Evolutionary conservation across 2,113 vertebrate species (phyloP).

Genomic region (Pituophis catenifer): DNA sequence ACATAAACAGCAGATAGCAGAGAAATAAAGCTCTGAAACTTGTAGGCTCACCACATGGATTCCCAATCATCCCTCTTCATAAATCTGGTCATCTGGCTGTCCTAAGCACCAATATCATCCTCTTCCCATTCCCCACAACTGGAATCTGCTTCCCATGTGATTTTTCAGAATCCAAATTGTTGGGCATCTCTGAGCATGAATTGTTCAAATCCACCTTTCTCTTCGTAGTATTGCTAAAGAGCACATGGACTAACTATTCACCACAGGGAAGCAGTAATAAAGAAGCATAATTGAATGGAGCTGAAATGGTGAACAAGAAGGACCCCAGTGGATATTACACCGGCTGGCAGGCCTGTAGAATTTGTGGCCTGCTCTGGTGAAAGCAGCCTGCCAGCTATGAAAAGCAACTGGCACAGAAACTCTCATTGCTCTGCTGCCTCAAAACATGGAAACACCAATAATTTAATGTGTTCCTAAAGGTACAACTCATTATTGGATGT

Average conservation of each 20-base stretch:
- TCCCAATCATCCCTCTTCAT: background rate
- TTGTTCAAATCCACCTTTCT: background rate
- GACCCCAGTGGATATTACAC: background rate
- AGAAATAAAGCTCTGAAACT: slow-evolving; percentile 18
- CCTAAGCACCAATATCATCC: background rate
- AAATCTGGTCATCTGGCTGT: background rate
- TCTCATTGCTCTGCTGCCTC: background rate
- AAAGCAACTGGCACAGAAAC: background rate
- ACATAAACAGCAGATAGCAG: fast-evolving
- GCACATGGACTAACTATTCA: background rate
- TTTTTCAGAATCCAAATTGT: background rate
- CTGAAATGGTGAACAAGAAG: background rate
- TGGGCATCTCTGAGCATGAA: background rate
- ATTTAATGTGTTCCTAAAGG: background rate
- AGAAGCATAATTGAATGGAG: background rate
- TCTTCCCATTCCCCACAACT: background rate
- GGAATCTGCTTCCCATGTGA: background rate
- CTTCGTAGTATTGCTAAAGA: background rate
- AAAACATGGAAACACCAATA: background rate
- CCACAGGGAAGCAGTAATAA: background rate
- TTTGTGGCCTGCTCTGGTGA: background rate
- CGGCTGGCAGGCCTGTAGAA: background rate
- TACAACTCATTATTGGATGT: background rate
- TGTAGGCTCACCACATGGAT: slow-evolving; percentile 4
- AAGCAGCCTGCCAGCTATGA: background rate